These are phyloP conservation scores for Macrotis lagotis DNA, from an alignment of 2,113 vertebrate genomes.

Conservation along the genomic window DNA sequence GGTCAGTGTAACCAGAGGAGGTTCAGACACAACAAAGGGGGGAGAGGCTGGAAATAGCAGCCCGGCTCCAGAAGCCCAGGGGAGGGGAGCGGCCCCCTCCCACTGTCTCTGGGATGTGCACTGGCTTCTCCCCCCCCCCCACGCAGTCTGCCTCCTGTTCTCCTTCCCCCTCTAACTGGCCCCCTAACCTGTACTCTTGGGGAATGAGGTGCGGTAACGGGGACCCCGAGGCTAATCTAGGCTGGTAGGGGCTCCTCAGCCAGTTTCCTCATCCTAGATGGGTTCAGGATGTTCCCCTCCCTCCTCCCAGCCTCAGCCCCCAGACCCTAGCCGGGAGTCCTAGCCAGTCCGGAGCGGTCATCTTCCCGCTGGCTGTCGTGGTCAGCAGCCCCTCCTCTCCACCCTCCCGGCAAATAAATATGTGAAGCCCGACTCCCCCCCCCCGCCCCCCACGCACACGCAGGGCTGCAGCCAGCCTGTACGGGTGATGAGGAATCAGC, in stretches of 20 bases:
- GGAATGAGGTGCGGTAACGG: slow-evolving; percentile 38
- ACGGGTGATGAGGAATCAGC: slow-evolving; percentile 22
- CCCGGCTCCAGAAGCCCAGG: slow-evolving; percentile 45
- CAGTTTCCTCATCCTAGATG: slow-evolving; percentile 33
- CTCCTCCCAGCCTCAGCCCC: too few species aligned
- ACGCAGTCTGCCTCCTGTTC: slow-evolving; percentile 17
- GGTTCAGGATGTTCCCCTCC: slow-evolving; percentile 14
- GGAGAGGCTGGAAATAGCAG: slow-evolving; percentile 70
- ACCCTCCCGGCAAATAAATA: background rate
- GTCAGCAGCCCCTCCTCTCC: slow-evolving; percentile 57
- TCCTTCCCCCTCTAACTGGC: background rate
- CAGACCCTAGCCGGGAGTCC: background rate
- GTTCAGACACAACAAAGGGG: slow-evolving; percentile 75
- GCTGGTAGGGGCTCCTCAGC: background rate
- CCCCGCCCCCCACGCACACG: slow-evolving; percentile 45
- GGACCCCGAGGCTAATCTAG: background rate
- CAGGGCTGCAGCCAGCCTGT: slow-evolving; percentile 29
- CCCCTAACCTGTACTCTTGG: background rate
- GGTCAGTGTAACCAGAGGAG: slow-evolving; percentile 62
- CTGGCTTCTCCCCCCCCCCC: background rate
- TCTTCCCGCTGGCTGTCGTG: slow-evolving; percentile 16
- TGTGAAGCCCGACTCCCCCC: background rate
- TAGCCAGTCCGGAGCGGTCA: slow-evolving; percentile 15
- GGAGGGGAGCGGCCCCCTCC: slow-evolving; percentile 28
- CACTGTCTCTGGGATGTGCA: slow-evolving; percentile 34